Conservation (phyloP, 2,113 vertebrate species). For the Motacilla tschutschensis region DNA sequence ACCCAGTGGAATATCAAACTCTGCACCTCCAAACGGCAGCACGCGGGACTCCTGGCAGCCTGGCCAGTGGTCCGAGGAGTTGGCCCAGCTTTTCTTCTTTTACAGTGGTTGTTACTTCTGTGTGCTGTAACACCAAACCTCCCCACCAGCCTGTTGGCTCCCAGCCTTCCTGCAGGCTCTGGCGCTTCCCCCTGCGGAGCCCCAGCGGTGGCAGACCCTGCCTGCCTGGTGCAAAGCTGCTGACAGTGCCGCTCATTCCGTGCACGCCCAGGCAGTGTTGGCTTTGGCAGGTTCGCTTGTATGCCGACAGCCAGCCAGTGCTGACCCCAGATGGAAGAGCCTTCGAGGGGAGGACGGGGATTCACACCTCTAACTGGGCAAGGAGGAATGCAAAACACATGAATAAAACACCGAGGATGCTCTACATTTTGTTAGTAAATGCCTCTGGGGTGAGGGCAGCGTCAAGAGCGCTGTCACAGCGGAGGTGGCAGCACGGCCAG, state of each 20-base stretch:
- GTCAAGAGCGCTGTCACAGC: neutral
- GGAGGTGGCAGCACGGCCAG: neutral
- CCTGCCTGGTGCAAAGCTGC: neutral
- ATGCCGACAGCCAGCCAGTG: neutral
- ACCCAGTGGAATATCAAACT: accelerated
- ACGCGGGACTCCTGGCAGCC: neutral
- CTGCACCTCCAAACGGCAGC: neutral
- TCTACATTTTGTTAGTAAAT: neutral
- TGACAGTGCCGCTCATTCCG: accelerated
- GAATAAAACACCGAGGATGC: neutral
- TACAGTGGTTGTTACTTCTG: accelerated
- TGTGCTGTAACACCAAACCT: neutral
- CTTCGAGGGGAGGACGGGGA: neutral
- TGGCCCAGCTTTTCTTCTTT: neutral
- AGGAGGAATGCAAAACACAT: neutral
- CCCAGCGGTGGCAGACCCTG: neutral
- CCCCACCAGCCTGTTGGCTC: accelerated
- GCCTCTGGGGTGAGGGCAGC: neutral
- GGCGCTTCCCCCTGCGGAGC: neutral
- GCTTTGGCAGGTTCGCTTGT: neutral
- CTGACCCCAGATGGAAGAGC: neutral
- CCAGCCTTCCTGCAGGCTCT: neutral
- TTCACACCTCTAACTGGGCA: neutral
- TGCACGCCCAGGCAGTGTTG: accelerated
- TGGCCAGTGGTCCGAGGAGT: neutral